Evolutionary conservation across 2,888 invertebrate genomes (phyloP), one percentile per base, ranked within the genome.

Genomic region (Perizoma flavofasciatum): DNA sequence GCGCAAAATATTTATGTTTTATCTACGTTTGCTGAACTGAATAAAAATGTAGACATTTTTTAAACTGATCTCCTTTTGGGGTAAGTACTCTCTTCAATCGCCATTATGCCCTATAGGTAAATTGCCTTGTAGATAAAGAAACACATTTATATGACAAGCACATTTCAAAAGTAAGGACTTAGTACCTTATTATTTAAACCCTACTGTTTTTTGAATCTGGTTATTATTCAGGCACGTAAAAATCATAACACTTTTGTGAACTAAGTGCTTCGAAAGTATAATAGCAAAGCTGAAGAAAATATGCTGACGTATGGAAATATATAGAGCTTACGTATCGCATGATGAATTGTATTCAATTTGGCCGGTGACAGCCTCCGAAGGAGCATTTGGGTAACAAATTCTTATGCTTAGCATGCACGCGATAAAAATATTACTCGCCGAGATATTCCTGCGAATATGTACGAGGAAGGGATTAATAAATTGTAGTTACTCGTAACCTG

Each of bases 341-440:
- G 89, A 90, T 85, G 85, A 86, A 91, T 91, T 79, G 86, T 83
- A 86, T 89, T 85, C 89, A 88, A 89, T 90, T 89, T 90, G 83
- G 81, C 79, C 80, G 78, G 81, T 84, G 91, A 90, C 90, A 89
- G 83, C 79, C 79, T 75, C 81, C 80, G 81, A 85, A 85, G 85
- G 85, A 86, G 86, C 88, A 88, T 89, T 87, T 87, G 76, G 84
- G 83, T 88, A 84, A 89, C 85, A 88, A 89, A 88, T 89, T 84
- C 81, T 88, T 83, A 86, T 83, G 85, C 82, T 86, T 79, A 78
- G 78, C 79, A 83, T 83, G 85, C 89, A 89, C 88, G 89, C 88
- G 80, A 90, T 81, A 79, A 78, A 74, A 78, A 78, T 75, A 72
- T 69, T 65, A 63, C 63, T 54, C 50, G 62, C 57, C 46, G 59